These are phyloP conservation scores for Escarpia spicata DNA, from an alignment of 2,888 invertebrate genomes.

Conservation along the genomic window DNA sequence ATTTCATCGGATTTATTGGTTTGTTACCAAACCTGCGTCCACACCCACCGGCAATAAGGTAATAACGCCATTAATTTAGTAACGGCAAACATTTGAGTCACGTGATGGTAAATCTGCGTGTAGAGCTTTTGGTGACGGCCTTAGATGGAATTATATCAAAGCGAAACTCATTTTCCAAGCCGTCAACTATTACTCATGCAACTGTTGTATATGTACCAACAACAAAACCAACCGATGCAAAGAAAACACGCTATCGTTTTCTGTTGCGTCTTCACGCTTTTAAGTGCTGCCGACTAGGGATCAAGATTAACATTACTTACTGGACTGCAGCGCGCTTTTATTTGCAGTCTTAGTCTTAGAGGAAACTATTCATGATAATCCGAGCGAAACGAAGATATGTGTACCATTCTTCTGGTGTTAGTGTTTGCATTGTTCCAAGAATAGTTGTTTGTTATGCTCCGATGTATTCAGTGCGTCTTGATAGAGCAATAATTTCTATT, in stretches of 20 bases:
- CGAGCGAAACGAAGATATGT: not conserved
- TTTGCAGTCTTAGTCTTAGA: not conserved
- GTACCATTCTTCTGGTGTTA: not conserved
- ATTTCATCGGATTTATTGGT: not conserved
- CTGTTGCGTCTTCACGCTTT: not conserved
- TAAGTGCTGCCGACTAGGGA: not conserved
- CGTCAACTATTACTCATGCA: not conserved
- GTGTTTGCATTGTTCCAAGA: not conserved
- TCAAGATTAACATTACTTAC: not conserved
- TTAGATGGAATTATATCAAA: not conserved
- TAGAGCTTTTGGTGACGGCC: not conserved
- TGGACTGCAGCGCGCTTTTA: not conserved
- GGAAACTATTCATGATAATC: constrained; percentile 8
- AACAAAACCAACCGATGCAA: not conserved
- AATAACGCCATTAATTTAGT: too few species aligned
- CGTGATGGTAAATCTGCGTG: not conserved
- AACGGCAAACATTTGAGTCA: not conserved
- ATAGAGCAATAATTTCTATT: not conserved
- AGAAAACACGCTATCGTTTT: not conserved
- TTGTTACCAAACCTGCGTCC: not conserved
- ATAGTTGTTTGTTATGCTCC: not conserved
- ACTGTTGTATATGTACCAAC: not conserved
- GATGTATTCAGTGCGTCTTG: not conserved
- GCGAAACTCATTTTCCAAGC: not conserved
- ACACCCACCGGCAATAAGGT: not conserved